Conservation (phyloP, 2,113 vertebrate genomes). For the Seriola aureovittata region DNA sequence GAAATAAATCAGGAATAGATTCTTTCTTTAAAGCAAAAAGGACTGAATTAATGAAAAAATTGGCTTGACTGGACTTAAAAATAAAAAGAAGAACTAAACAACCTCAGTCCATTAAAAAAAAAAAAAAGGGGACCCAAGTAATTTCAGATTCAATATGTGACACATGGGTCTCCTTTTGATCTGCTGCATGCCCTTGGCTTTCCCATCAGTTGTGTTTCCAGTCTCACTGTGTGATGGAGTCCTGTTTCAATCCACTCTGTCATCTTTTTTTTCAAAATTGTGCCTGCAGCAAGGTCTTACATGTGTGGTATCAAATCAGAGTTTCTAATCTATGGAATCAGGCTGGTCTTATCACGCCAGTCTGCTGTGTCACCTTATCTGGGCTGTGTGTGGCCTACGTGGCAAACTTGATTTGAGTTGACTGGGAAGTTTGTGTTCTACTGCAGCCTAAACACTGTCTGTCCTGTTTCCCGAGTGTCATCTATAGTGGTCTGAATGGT, state of each 20-base stretch:
- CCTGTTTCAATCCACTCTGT: neutral
- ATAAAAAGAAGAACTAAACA: slow-evolving; percentile 8
- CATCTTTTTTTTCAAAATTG: slow-evolving; percentile 10
- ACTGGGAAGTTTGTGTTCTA: slow-evolving; percentile 56
- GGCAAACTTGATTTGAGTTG: slow-evolving; percentile 54
- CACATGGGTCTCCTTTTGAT: slow-evolving; percentile 2
- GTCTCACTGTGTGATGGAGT: neutral
- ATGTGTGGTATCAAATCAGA: neutral
- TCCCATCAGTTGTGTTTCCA: slow-evolving; percentile 26
- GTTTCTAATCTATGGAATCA: slow-evolving; percentile 37
- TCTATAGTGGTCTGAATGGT: slow-evolving; percentile 42
- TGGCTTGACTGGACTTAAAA: neutral
- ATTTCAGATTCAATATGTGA: slow-evolving; percentile 8
- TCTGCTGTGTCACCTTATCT: slow-evolving; percentile 47
- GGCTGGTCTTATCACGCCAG: slow-evolving; percentile 25
- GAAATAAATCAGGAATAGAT: neutral
- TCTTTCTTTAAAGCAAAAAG: neutral
- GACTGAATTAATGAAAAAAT: neutral
- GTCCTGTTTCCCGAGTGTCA: slow-evolving; percentile 41
- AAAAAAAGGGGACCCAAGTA: slow-evolving; percentile 33
- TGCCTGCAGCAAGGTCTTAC: slow-evolving; percentile 25
- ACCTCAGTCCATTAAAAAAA: slow-evolving; percentile 15
- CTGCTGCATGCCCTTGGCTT: neutral
- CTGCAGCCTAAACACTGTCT: slow-evolving; percentile 54
- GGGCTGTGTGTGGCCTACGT: slow-evolving; percentile 25